Conservation (phyloP, 2,113 vertebrate genomes). For the Spilogale gracilis region DNA sequence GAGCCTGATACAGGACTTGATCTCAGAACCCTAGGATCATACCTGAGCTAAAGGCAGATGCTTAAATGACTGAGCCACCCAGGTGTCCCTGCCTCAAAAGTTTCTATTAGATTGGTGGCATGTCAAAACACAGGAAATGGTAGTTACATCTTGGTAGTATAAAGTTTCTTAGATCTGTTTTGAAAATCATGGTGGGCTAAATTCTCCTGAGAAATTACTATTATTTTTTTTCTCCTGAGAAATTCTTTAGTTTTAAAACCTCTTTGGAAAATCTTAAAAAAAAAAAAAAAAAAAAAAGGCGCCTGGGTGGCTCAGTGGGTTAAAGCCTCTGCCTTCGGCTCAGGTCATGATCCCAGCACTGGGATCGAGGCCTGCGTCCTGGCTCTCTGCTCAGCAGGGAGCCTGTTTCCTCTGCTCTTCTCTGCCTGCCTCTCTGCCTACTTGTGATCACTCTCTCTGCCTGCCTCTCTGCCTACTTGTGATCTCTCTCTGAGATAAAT, state of each 20-base stretch:
- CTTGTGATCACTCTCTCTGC: too few species aligned
- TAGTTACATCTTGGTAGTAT: background rate
- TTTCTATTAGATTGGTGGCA: background rate
- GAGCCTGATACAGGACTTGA: background rate
- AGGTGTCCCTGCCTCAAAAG: background rate
- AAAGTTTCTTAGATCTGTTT: slow-evolving; percentile 43
- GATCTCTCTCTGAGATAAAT: too few species aligned
- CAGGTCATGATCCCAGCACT: too few species aligned
- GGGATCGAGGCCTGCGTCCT: too few species aligned
- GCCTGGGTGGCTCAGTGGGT: too few species aligned
- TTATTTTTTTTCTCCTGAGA: background rate
- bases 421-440: too few species aligned
- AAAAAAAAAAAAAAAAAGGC: too few species aligned
- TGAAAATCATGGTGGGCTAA: slow-evolving; percentile 48
- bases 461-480: too few species aligned
- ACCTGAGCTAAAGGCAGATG: background rate
- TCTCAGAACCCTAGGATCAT: background rate
- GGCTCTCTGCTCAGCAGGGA: too few species aligned
- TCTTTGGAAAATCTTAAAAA: too few species aligned
- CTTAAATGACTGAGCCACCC: background rate
- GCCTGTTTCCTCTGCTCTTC: too few species aligned
- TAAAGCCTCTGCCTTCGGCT: too few species aligned
- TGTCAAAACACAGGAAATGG: slow-evolving; percentile 1
- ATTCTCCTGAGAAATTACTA: slow-evolving; percentile 32
- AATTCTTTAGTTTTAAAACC: background rate